A percentile compares a stretch with the other conserved stretches of the same genome.
Conservation (phyloP, 2,113 vertebrate species). For the Enhydra lutris region DNA sequence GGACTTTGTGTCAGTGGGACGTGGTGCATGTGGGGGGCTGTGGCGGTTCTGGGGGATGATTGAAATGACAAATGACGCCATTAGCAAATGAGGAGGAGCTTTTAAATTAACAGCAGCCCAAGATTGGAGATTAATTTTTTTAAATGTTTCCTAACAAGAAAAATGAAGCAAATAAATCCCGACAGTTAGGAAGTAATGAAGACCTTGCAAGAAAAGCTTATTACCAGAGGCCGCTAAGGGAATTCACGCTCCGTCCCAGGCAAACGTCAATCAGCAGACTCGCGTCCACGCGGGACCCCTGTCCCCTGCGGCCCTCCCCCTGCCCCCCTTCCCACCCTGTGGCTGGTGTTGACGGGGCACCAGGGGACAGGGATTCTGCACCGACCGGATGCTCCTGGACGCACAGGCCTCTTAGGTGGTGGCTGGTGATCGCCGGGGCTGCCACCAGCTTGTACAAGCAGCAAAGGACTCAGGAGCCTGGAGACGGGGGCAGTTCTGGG, state of each 20-base stretch:
- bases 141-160: constrained; percentile 49
- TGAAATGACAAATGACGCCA: neutral
- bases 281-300: neutral
- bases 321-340: neutral
- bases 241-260: neutral
- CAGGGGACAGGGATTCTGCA: neutral
- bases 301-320: neutral
- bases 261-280: neutral
- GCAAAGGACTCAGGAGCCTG: neutral
- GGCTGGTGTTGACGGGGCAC: neutral
- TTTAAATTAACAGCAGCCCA: constrained; percentile 26
- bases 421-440: neutral
- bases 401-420: accelerated
- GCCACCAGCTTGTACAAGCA: neutral
- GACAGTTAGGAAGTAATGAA: constrained; percentile 17
- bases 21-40: accelerated
- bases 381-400: accelerated
- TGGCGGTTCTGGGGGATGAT: too few species aligned
- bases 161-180: constrained; percentile 48
- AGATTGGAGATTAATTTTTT: constrained; percentile 50
- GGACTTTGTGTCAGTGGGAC: neutral
- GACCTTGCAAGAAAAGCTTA: neutral
- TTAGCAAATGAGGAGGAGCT: constrained; percentile 34
- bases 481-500: neutral
- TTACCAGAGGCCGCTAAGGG: neutral